Evolutionary conservation across 1,140 invertebrate genomes (phyloP), one percentile per base, ranked within the genome.

Genomic region (Pseudomyrmex sp.): DNA sequence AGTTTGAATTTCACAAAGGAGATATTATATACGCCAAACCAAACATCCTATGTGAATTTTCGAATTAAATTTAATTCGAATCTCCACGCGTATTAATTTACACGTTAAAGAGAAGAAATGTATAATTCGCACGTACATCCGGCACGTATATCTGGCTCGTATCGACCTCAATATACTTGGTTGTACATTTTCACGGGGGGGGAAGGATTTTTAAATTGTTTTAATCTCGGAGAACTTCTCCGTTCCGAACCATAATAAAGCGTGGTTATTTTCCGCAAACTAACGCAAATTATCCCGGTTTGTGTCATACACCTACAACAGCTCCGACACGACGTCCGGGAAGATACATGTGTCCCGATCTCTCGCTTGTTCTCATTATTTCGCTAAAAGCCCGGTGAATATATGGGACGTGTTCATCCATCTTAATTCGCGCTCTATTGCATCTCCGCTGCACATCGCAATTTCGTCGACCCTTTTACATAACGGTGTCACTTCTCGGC

Each of bases 351-450:
- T 52, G 13, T 12, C 44, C 44, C 48, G 61, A 35, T 54, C 23
- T 20, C 59, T 50, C 59, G 13, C 61, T 74, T 58, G 56, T 35
- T 77, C 66, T 66, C 74, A 54, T 77, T 77, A 77, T 54, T 66
- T 50, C 48, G 62, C 48, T 77, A 66, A 77, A 66, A 77, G 74
- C 26, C 9, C 23, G n/a, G 18, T 56, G 62, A 68, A 77, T 66
- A 66, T 77, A 77, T 35, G 35, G 54, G 62, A 77, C 18, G 62
- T 44, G 74, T 68, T 77, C 74, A 77, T 77, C 62, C 74, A 77
- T 77, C 74, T 77, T 68, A 77, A 77, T 77, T 74, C 56, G 48
- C 23, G 77, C 44, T 18, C 66, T 68, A 44, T 58, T n/a, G 61
- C 54, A 48, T 80, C 74, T 48, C 35, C 77, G 77, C 54, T 63